These are phyloP conservation scores for Rousettus leschenaultii DNA, from an alignment of 2,113 vertebrate species.

Conservation along the genomic window DNA sequence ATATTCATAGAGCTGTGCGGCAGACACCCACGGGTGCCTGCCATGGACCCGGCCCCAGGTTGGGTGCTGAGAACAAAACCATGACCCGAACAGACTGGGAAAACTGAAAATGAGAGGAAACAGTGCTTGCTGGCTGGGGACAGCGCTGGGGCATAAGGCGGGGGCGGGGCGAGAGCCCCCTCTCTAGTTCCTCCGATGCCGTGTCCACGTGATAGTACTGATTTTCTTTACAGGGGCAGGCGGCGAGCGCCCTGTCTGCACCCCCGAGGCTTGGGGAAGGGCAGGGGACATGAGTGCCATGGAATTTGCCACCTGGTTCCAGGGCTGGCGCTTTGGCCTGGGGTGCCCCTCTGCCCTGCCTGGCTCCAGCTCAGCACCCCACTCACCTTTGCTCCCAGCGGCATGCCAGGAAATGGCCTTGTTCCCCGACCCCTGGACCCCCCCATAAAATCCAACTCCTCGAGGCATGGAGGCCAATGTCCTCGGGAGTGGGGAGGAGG, in stretches of 20 bases:
- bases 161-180: background rate
- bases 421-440: background rate
- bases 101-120: background rate
- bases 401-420: background rate
- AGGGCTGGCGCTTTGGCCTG: background rate
- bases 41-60: background rate
- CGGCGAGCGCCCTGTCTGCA: rapidly evolving
- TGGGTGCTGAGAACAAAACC: background rate
- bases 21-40: background rate
- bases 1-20: background rate
- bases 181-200: background rate
- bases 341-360: background rate
- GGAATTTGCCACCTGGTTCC: background rate
- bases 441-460: constrained; percentile 3
- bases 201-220: background rate
- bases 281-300: background rate
- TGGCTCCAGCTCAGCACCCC: background rate
- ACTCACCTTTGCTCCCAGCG: background rate
- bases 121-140: background rate
- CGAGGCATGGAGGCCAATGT: background rate
- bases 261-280: background rate
- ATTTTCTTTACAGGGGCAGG: background rate
- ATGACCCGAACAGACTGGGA: background rate
- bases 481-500: background rate
- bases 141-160: no score